These are phyloP conservation scores for Sebastiscus tertius DNA, from an alignment of 2,797 vertebrate genomes.

Conservation along the genomic window DNA sequence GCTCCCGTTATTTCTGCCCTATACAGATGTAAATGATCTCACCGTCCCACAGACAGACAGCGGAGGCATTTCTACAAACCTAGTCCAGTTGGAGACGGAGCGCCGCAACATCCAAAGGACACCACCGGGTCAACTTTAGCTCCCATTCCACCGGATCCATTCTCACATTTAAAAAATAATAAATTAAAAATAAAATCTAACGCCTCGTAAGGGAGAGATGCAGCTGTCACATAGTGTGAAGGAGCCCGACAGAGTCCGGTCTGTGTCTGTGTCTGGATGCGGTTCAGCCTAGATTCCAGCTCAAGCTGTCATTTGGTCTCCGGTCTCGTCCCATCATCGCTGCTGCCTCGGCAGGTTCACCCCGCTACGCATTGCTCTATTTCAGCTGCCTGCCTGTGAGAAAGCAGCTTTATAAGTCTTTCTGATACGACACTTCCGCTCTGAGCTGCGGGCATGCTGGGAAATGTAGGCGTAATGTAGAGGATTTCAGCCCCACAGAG, in stretches of 20 bases:
- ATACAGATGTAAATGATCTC: slow-evolving; percentile 22
- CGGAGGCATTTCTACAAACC: slow-evolving; percentile 50
- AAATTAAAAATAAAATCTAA: not conserved
- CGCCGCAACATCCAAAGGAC: slow-evolving; percentile 78
- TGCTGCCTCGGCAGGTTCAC: slow-evolving; percentile 73
- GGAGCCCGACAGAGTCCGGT: no score
- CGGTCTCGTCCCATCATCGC: slow-evolving; percentile 75
- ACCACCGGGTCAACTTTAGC: slow-evolving; percentile 85
- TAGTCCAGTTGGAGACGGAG: slow-evolving; percentile 40
- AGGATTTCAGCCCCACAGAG: not conserved
- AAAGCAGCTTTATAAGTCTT: slow-evolving; percentile 77
- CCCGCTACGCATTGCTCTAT: slow-evolving; percentile 63
- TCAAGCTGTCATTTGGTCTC: slow-evolving; percentile 55
- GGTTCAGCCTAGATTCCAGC: slow-evolving; percentile 62
- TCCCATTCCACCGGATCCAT: slow-evolving; percentile 60
- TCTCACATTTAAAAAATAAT: slow-evolving; percentile 9
- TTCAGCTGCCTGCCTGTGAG: slow-evolving; percentile 51
- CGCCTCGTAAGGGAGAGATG: not conserved
- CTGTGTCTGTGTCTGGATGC: slow-evolving; percentile 24
- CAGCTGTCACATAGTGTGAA: slow-evolving; percentile 52
- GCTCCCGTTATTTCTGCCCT: slow-evolving; percentile 52
- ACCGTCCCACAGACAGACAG: slow-evolving; percentile 40
- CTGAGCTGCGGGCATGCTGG: slow-evolving; percentile 62
- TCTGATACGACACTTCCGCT: slow-evolving; percentile 78
- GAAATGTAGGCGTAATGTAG: slow-evolving; percentile 69